A percentile compares a stretch with the other conserved stretches of the same genome.
phyloP scores from a whole-genome alignment of 2,888 invertebrate species.

The Lasiommata megera region DNA sequence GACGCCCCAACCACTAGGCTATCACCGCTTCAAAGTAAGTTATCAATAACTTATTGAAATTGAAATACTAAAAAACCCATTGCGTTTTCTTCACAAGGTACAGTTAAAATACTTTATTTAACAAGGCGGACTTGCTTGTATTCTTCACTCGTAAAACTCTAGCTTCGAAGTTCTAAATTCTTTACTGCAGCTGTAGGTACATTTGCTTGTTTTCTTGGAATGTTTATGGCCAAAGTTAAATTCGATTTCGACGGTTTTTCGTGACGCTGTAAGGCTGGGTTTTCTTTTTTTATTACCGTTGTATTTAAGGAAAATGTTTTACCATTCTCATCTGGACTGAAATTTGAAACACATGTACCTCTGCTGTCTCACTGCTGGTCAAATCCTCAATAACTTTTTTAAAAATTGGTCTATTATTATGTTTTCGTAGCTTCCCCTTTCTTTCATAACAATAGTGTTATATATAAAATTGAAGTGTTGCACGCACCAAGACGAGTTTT shows the following conservation, averaged over 20 bases:
- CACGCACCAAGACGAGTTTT: too few species aligned
- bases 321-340: background rate
- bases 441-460: too few species aligned
- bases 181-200: background rate
- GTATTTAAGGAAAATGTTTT: background rate
- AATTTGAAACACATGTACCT: background rate
- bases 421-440: too few species aligned
- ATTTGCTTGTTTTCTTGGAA: background rate
- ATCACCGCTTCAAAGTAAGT: too few species aligned
- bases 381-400: too few species aligned
- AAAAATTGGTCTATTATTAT: too few species aligned
- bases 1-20: too few species aligned
- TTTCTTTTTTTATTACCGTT: background rate
- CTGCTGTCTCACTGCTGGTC: too few species aligned
- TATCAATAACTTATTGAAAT: too few species aligned
- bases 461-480: too few species aligned
- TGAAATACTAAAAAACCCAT: too few species aligned
- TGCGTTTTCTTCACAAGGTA: background rate
- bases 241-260: constrained; percentile 13
- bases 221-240: constrained; percentile 19
- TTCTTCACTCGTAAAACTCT: constrained; percentile 8
- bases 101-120: background rate
- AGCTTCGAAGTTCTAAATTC: background rate
- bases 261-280: background rate
- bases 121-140: background rate